Evolutionary conservation across 2,113 vertebrate genomes (phyloP).

Genomic region (Lophochroa leadbeateri): DNA sequence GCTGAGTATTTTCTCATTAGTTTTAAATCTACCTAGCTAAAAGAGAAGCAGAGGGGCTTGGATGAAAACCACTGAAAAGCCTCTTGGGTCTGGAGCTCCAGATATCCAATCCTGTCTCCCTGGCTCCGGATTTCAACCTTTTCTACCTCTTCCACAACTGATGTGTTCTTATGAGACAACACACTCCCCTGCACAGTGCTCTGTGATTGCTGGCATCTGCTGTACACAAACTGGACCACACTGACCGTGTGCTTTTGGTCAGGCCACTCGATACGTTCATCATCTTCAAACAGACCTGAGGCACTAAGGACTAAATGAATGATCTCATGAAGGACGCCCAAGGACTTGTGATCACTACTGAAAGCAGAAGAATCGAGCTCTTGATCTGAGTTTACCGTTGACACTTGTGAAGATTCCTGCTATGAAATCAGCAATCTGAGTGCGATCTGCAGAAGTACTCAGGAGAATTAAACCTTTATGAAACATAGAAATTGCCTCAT

Average conservation of each 20-base stretch:
- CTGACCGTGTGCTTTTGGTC: not conserved
- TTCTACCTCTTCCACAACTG: not conserved
- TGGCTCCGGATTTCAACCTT: not conserved
- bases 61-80: not conserved
- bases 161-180: not conserved
- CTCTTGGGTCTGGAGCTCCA: not conserved
- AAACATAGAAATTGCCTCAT: slow-evolving; percentile 63
- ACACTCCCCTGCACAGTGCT: not conserved
- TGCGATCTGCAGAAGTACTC: not conserved
- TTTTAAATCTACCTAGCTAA: not conserved
- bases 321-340: not conserved
- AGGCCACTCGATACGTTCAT: not conserved
- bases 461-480: slow-evolving; percentile 67
- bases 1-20: not conserved
- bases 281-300: not conserved
- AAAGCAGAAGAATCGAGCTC: not conserved
- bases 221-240: not conserved
- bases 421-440: slow-evolving; percentile 74
- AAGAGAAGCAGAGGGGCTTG: not conserved
- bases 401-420: slow-evolving; percentile 71
- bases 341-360: not conserved
- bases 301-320: not conserved
- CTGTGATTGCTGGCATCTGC: not conserved
- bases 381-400: slow-evolving; percentile 63
- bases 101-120: not conserved